Evolutionary conservation across 2,888 invertebrate genomes (phyloP).

Genomic region (Cataglyphis livida): DNA sequence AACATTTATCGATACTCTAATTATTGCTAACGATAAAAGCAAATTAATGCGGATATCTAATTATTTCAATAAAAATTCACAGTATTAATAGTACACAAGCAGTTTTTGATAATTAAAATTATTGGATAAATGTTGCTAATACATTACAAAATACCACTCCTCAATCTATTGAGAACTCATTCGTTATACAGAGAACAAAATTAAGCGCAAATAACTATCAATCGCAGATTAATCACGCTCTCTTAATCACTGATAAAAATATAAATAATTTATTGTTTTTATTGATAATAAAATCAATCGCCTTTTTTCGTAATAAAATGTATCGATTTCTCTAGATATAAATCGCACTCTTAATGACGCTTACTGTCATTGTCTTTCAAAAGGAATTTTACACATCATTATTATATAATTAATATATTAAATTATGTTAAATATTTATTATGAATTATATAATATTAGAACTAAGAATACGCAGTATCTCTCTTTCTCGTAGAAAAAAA

Average conservation of each 20-base stretch:
- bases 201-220: neutral
- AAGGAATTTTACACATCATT: neutral
- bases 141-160: constrained; percentile 2
- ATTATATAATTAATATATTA: constrained; percentile 7
- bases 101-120: neutral
- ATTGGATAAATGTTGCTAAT: constrained; percentile 1
- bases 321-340: neutral
- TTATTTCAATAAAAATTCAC: neutral
- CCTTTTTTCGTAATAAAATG: neutral
- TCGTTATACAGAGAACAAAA: constrained; percentile 11
- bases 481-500: constrained; percentile 47
- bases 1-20: neutral
- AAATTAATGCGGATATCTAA: constrained; percentile 9
- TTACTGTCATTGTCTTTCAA: constrained; percentile 1
- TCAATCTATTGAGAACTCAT: neutral
- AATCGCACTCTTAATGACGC: neutral
- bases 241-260: neutral
- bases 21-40: neutral
- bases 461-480: constrained; percentile 7
- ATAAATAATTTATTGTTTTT: constrained; percentile 31
- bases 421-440: neutral
- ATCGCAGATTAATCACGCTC: constrained; percentile 14
- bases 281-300: constrained; percentile 10
- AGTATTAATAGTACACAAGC: neutral
- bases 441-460: constrained; percentile 4